Base-by-base conservation (phyloP, 2,888 invertebrate genomes). In the Eristalis pertinax region DNA sequence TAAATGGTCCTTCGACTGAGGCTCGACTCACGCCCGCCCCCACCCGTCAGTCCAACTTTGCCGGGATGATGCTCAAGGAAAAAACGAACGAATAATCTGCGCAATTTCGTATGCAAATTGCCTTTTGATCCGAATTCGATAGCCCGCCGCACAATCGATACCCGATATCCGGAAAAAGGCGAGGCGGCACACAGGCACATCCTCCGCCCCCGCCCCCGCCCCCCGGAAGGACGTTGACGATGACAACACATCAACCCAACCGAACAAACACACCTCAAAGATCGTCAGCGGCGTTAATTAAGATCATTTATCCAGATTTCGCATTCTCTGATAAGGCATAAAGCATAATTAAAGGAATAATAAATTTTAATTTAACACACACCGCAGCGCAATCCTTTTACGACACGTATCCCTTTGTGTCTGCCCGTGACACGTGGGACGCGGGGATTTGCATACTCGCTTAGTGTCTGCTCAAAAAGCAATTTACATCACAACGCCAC, bases 81-180 rank as follows among this genome's bases (percentile, higher is more conserved):
- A 69, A 65, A 26, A 68, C 62, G 70, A 70, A 69, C 26, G 68
- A 79, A 87, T 84, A 84, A 84, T 73, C 60, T 64, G 75, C 72
- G 67, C 84, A 87, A 80, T 84, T 87, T 84, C 15, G 79, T 87
- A 83, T 87, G 84, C 76, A 87, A 87, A 87, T 87, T 84, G 77
- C 58, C 79, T 76, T 84, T 76, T 84, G 84, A 87, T 87, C 75
- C 68, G 76, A 80, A 65, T 84, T 76, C 87, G 83, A 86, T 83
- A 83, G 78, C 38, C 75, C 50, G 19, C 75, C 50, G 19, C 67
- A 67, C 83, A 87, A 87, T 87, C 83, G 83, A 83, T 83, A 63
- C 26, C 63, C 75, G 19, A 41, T 32, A 70, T 62, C 75, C 35
- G 64, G 64, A 68, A 43, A 41, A 32, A 26, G 41, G 32, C 24